phyloP scores from a whole-genome alignment of 2,113 vertebrate species.

The Corydoras sp. region DNA sequence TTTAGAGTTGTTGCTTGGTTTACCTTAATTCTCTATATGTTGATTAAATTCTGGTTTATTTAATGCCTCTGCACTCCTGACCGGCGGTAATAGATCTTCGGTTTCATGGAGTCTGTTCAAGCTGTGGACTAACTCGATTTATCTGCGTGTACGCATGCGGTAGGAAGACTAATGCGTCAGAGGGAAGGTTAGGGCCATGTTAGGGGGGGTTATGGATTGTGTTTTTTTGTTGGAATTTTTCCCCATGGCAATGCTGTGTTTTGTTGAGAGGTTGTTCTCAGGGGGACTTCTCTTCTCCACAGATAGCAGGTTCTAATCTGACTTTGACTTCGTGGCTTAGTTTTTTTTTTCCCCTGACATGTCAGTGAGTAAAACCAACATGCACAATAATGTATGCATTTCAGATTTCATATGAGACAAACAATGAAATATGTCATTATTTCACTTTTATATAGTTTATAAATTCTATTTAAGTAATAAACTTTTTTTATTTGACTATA shows the following conservation, averaged over 20 bases:
- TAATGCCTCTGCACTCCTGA: neutral
- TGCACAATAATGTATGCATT: no score
- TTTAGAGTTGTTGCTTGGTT: no score
- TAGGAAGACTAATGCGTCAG: conserved; percentile 2
- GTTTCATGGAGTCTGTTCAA: neutral
- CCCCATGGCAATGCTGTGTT: conserved; percentile 14
- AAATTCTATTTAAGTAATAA: no score
- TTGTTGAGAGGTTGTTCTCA: neutral
- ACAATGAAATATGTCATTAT: no score
- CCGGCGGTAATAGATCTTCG: neutral
- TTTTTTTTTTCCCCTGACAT: neutral
- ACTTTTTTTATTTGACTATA: no score
- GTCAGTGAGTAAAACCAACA: neutral
- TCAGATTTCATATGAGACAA: no score
- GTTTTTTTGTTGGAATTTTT: conserved; percentile 19
- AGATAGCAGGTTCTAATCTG: neutral
- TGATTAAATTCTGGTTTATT: no score
- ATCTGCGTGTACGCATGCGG: conserved; percentile 6
- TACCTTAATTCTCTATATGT: no score
- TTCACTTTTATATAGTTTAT: no score
- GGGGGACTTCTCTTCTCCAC: neutral
- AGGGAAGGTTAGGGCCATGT: conserved; percentile 5
- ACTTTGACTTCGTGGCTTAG: neutral
- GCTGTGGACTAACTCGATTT: conserved; percentile 9
- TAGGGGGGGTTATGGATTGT: conserved; percentile 2